A percentile compares a stretch with the other conserved stretches of the same genome.
Conservation (phyloP, 2,797 vertebrate genomes). For the Tinamus major region DNA sequence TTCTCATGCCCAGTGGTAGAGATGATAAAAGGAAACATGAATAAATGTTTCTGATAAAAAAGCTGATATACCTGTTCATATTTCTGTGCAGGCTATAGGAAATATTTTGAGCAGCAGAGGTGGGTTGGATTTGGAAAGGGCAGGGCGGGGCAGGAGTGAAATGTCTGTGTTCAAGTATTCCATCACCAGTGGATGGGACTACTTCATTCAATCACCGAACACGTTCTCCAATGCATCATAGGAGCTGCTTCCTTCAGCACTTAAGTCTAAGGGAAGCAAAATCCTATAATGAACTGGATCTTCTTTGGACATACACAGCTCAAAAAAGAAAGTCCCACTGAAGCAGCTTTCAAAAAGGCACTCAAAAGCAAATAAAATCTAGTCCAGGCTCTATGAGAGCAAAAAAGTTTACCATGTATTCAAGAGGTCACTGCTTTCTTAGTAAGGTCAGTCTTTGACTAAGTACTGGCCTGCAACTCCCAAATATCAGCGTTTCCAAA, state of each 20-base stretch:
- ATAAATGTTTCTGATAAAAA: slow-evolving; percentile 84
- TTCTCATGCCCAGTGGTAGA: slow-evolving; percentile 78
- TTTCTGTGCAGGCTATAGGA: slow-evolving; percentile 86
- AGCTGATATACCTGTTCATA: slow-evolving; percentile 82
- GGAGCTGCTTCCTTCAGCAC: slow-evolving; percentile 65
- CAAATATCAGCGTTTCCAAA: slow-evolving; percentile 87
- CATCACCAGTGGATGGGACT: slow-evolving; percentile 83
- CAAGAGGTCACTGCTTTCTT: slow-evolving; percentile 89
- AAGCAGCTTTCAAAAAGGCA: slow-evolving; percentile 99
- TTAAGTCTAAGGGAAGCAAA: slow-evolving; percentile 53
- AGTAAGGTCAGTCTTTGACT: slow-evolving; percentile 85
- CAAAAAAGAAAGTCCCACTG: slow-evolving; percentile 85
- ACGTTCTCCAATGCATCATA: slow-evolving; percentile 74
- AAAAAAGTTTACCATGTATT: slow-evolving; percentile 86
- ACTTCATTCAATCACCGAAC: slow-evolving; percentile 78
- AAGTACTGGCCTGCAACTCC: slow-evolving; percentile 89
- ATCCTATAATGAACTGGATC: slow-evolving; percentile 73
- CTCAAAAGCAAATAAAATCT: slow-evolving; percentile 95
- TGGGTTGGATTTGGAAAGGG: slow-evolving; percentile 72
- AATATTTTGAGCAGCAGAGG: slow-evolving; percentile 86
- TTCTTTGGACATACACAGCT: slow-evolving; percentile 84
- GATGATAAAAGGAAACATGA: slow-evolving; percentile 76
- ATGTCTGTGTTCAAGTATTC: slow-evolving; percentile 89
- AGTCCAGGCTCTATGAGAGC: slow-evolving; percentile 94
- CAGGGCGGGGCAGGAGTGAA: slow-evolving; percentile 70